A percentile compares a stretch with the other conserved stretches of the same genome.
phyloP scores from a whole-genome alignment of 1,140 invertebrate genomes.

The Drosophila rufa region DNA sequence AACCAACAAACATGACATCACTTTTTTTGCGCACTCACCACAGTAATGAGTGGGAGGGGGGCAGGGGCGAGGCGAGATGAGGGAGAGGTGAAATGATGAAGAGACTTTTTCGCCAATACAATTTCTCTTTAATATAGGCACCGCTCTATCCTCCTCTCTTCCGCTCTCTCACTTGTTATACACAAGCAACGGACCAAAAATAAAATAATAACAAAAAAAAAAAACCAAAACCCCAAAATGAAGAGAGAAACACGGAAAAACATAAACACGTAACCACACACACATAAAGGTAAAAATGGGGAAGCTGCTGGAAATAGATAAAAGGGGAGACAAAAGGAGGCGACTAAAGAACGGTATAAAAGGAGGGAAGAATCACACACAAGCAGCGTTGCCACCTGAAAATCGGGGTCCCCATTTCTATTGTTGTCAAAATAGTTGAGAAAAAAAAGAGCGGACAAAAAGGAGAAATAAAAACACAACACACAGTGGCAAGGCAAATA shows the following conservation, averaged over 20 bases:
- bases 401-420: slow-evolving; percentile 24
- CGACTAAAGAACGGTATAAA: background rate
- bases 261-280: slow-evolving; percentile 76
- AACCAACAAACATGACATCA: slow-evolving; percentile 82
- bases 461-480: slow-evolving; percentile 13
- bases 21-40: slow-evolving; percentile 82
- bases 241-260: slow-evolving; percentile 73
- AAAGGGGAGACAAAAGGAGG: slow-evolving; percentile 7
- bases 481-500: slow-evolving; percentile 22
- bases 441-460: slow-evolving; percentile 5
- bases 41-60: slow-evolving; percentile 52
- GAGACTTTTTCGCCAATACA: slow-evolving; percentile 8
- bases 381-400: slow-evolving; percentile 40
- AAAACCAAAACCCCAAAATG: slow-evolving; percentile 11
- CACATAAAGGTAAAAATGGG: slow-evolving; percentile 65
- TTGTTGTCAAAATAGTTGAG: slow-evolving; percentile 20
- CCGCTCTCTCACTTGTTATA: slow-evolving; percentile 43
- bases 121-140: slow-evolving; percentile 24
- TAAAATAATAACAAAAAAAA: slow-evolving; percentile 75
- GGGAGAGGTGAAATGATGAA: slow-evolving; percentile 17
- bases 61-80: slow-evolving; percentile 4
- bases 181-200: slow-evolving; percentile 62
- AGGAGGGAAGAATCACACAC: slow-evolving; percentile 26
- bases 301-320: slow-evolving; percentile 71
- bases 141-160: slow-evolving; percentile 6